Conservation (phyloP, 2,797 vertebrate genomes). For the Champsocephalus gunnari region DNA sequence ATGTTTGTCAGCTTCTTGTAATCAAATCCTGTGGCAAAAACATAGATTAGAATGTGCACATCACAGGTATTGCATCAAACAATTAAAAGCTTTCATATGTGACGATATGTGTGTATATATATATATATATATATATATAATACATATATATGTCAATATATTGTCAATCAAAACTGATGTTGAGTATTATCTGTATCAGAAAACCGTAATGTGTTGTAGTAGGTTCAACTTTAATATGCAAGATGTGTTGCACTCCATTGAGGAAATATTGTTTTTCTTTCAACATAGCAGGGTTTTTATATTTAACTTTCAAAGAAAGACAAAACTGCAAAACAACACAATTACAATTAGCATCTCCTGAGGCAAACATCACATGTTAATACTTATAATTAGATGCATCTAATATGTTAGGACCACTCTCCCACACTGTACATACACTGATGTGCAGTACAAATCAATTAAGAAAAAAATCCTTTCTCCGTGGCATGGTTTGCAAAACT, state of each 20-base stretch:
- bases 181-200: constrained; percentile 20
- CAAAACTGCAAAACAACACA: constrained; percentile 18
- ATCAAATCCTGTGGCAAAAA: constrained; percentile 27
- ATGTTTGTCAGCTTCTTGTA: constrained; percentile 45
- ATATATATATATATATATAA: too few relatives aligned
- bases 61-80: constrained; percentile 13
- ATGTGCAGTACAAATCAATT: neutral
- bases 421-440: neutral
- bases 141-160: neutral
- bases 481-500: neutral
- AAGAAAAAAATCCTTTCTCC: neutral
- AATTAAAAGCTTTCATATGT: constrained; percentile 2
- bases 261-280: neutral
- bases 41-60: constrained; percentile 41
- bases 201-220: neutral
- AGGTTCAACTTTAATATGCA: constrained; percentile 12
- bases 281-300: neutral
- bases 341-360: neutral
- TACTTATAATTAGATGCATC: neutral
- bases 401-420: neutral
- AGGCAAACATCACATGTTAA: constrained; percentile 7
- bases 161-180: neutral
- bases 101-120: too few relatives aligned
- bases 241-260: neutral
- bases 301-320: constrained; percentile 17